Evolutionary conservation across 2,113 vertebrate genomes (phyloP), one percentile per base, ranked within the genome.

Genomic region (Potamarius usumacintae): DNA sequence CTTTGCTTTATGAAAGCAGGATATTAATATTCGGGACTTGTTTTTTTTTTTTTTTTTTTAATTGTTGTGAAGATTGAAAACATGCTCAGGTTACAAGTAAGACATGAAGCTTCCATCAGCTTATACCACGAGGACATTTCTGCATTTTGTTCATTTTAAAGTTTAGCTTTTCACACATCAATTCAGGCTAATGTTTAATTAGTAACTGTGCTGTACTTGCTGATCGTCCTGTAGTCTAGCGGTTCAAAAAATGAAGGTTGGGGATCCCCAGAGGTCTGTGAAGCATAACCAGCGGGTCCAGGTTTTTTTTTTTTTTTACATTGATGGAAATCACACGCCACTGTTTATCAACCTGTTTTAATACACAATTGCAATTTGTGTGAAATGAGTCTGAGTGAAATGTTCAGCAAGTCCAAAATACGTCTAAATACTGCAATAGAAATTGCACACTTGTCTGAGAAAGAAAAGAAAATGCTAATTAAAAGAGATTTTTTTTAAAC

Each of bases 1-100:
- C 82, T 88, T 80, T 87, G 27, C 52, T 71, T 77, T 86, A 48
- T 69, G 80, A 80, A 85, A 82, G 71, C 78, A 12, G 65, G 77
- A 60, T 87, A 60, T 89, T 58, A 83, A 85, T 85, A 63, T 79
- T 53, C 60, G 34, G 65, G 30, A 72, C 65, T 85, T 20, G 27
- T 58, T n/a, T n/a, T n/a, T 50, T 76, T 81, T 60, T 85, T 83
- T 71, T 53, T 78, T 42, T 42, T 42, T 42, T 42, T 4, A 42
- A 62, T 83, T 81, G 4, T 78, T 57, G 60, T 84, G 63, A 72
- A 57, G n/a, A 53, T 77, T 17, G 55, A 48, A 71, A 80, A 63
- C 48, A 42, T 81, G 83, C 77, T 76, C 62, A 27, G 76, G 77
- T 81, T 86, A 86, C 85, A 62, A 57, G 62, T 58, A 60, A 34